Evolutionary conservation across 2,113 vertebrate genomes (phyloP), one percentile per base, ranked within the genome.

Genomic region (Bolborhynchus lineola): DNA sequence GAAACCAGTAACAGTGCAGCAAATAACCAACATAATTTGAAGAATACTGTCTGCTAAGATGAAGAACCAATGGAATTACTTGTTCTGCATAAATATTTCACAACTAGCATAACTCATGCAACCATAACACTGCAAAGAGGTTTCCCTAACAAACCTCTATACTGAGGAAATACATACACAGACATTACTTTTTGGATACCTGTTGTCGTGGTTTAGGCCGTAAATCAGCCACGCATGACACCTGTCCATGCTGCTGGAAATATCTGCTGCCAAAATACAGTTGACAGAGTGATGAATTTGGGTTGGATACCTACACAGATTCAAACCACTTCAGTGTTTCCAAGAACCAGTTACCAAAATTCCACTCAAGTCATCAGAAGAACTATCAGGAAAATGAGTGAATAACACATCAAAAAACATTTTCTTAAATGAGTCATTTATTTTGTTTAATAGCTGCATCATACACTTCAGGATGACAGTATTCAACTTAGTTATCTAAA

Each of bases 391-490:
- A 88, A 84, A 84, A 75, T 46, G 31, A 88, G 94, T 8, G 1
- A 95, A 68, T 31, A 87, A 39, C 76, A 79, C 57, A 88, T 92
- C 79, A 78, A 86, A 88, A 95, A 88, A 72, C 82, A 84, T 69
- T 96, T 95, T 77, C 77, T 94, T 88, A 94, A 69, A 57, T 41
- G 77, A 26, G 25, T 35, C 72, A 75, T 79, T 93, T 93, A 62
- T 71, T 92, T 86, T 91, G 63, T 68, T 96, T 96, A 96, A 93
- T 93, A 86, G 95, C 92, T 81, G 57, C 86, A 76, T 76, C 69
- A 79, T 23, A 88, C n/a, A 47, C 65, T 84, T 90, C 9, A 71
- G 39, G 47, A 88, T 86, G 82, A 81, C 88, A 94, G 59, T 69
- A 50, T 90, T 94, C 83, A 90, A 71, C 63, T 72, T 86, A 41